A percentile compares a stretch with the other conserved stretches of the same genome.
Evolutionary conservation across 2,113 vertebrate genomes (phyloP).

Genomic region (Aptenodytes patagonicus): DNA sequence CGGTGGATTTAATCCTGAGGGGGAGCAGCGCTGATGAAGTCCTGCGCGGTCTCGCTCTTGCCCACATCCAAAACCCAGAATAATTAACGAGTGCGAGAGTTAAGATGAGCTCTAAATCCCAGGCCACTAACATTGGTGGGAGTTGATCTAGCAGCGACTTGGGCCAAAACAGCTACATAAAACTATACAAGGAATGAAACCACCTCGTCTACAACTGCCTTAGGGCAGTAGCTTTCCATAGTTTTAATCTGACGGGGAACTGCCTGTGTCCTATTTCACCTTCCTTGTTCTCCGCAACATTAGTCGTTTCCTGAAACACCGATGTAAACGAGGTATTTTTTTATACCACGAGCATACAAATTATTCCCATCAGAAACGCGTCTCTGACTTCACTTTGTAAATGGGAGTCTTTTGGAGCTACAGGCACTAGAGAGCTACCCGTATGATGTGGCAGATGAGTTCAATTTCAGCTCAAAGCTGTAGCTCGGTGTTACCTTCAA

Average conservation of each 20-base stretch:
- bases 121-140: fast-evolving
- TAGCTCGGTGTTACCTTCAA: fast-evolving
- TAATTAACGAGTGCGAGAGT: fast-evolving
- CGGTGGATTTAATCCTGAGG: background rate
- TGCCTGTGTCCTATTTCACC: fast-evolving
- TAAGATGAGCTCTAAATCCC: fast-evolving
- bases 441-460: fast-evolving
- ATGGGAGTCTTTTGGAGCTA: background rate
- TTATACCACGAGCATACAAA: background rate
- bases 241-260: background rate
- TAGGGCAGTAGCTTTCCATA: background rate
- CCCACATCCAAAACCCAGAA: background rate
- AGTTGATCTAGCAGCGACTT: background rate
- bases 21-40: background rate
- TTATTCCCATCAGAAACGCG: fast-evolving
- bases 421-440: background rate
- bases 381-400: background rate
- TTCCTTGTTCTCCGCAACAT: background rate
- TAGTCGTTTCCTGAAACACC: background rate
- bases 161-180: fast-evolving
- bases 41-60: fast-evolving
- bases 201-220: background rate
- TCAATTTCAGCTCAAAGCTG: background rate
- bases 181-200: background rate
- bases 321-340: background rate